Evolutionary conservation across 1,140 invertebrate genomes (phyloP).

Genomic region (Zaprionus tsacasi): DNA sequence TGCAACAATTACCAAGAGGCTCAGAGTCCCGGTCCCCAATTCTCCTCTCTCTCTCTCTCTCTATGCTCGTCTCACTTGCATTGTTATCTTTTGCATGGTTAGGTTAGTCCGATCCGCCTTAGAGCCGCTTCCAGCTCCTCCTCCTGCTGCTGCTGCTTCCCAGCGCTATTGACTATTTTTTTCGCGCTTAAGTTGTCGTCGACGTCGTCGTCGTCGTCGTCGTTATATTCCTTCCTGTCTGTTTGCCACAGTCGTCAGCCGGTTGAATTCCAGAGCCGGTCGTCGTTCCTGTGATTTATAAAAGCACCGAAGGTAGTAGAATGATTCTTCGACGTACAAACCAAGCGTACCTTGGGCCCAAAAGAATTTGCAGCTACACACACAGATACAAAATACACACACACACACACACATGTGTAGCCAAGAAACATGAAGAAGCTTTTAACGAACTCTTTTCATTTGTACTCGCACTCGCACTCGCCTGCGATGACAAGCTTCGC

Average conservation of each 20-base stretch:
- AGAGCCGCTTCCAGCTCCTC: neutral
- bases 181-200: slow-evolving; percentile 76
- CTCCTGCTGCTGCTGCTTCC: neutral
- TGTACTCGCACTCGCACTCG: slow-evolving; percentile 68
- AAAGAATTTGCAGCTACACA: slow-evolving; percentile 75
- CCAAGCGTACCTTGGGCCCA: slow-evolving; percentile 55
- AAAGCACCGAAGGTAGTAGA: slow-evolving; percentile 73
- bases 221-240: slow-evolving; percentile 82
- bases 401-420: slow-evolving; percentile 22
- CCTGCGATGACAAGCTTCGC: slow-evolving; percentile 71
- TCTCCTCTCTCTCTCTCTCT: neutral
- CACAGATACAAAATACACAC: slow-evolving; percentile 16
- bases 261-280: slow-evolving; percentile 56
- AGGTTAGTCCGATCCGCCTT: slow-evolving; percentile 8
- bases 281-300: slow-evolving; percentile 79
- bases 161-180: slow-evolving; percentile 74
- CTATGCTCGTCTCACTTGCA: slow-evolving; percentile 49
- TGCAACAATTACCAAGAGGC: slow-evolving; percentile 74
- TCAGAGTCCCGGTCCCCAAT: neutral
- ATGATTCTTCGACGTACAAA: slow-evolving; percentile 73
- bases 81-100: slow-evolving; percentile 63
- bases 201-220: slow-evolving; percentile 60
- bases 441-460: slow-evolving; percentile 83
- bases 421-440: slow-evolving; percentile 79
- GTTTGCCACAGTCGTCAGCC: slow-evolving; percentile 63